Conservation (phyloP, 1,140 invertebrate genomes). For the Drosophila repletoides region DNA sequence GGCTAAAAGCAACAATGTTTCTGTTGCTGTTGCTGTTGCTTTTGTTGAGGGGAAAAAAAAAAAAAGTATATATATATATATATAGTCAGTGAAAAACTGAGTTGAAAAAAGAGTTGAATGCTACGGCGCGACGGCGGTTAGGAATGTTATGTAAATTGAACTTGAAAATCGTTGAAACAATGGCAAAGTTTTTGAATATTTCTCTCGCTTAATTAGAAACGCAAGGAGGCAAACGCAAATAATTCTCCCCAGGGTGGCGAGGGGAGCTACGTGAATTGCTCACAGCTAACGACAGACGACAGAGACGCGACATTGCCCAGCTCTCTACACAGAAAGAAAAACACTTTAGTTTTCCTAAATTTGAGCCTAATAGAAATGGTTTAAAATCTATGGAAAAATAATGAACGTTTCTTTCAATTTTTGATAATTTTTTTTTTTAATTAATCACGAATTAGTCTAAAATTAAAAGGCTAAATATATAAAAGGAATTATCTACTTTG, state of each 20-base stretch:
- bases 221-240: slow-evolving; percentile 74
- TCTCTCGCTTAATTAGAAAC: slow-evolving; percentile 76
- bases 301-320: slow-evolving; percentile 23
- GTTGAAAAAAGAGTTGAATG: slow-evolving; percentile 24
- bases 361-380: too few relatives aligned
- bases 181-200: slow-evolving; percentile 77
- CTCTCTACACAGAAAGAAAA: too few relatives aligned
- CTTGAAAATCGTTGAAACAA: slow-evolving; percentile 76
- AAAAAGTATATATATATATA: slow-evolving; percentile 12
- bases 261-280: slow-evolving; percentile 34
- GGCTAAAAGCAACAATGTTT: not conserved
- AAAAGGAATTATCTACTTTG: too few relatives aligned
- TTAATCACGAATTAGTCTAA: too few relatives aligned
- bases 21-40: too few relatives aligned
- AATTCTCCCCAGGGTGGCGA: slow-evolving; percentile 55
- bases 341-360: too few relatives aligned
- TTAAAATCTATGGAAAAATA: too few relatives aligned
- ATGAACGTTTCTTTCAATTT: too few relatives aligned
- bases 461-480: too few relatives aligned
- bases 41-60: not conserved
- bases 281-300: not conserved
- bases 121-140: slow-evolving; percentile 44
- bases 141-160: slow-evolving; percentile 79
- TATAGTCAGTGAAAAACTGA: slow-evolving; percentile 36
- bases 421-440: too few relatives aligned